Base-by-base conservation (phyloP, 2,113 vertebrate species). In the Haplotaxodon microlepis region DNA sequence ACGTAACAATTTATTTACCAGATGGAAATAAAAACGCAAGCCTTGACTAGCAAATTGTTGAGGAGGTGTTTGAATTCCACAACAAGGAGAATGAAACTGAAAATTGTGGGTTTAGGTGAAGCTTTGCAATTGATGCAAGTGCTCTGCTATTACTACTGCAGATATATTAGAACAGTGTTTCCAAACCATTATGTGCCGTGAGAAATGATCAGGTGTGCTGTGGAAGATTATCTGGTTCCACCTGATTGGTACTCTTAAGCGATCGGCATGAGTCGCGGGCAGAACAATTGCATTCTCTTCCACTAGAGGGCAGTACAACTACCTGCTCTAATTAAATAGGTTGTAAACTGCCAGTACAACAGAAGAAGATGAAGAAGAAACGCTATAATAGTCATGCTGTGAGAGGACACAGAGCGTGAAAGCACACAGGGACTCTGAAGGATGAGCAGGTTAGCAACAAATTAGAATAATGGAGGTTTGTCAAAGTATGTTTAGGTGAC, bases 371-470 rank as follows among this genome's bases (percentile, higher is more conserved):
- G 27, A 17, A 31, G 56, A 59, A 59, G 27, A 31, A 31, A 59
- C 0, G 8, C 4, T 59, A 19, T 50, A 50, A 50, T 19, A 59
- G 5, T 59, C 2, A 29, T 59, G 3, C 14, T 31, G 56, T 31
- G 27, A 59, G 14, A 59, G 3, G 8, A 31, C 56, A 16, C 5
- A 59, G 14, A 8, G 0, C 0, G 8, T 59, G 8, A 59, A 9
- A 59, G 16, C 57, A 19, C n/a, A n/a, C n/a, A n/a, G n/a, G n/a
- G n/a, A n/a, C n/a, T n/a, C n/a, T n/a, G n/a, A n/a, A n/a, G n/a
- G n/a, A n/a, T n/a, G n/a, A n/a, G n/a, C n/a, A n/a, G n/a, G n/a
- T n/a, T n/a, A n/a, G n/a, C n/a, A n/a, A n/a, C n/a, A n/a, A n/a
- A n/a, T n/a, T n/a, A n/a, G n/a, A n/a, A n/a, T n/a, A n/a, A n/a